phyloP scores from a whole-genome alignment of 2,113 vertebrate species.

The Dolichotis patagonum region DNA sequence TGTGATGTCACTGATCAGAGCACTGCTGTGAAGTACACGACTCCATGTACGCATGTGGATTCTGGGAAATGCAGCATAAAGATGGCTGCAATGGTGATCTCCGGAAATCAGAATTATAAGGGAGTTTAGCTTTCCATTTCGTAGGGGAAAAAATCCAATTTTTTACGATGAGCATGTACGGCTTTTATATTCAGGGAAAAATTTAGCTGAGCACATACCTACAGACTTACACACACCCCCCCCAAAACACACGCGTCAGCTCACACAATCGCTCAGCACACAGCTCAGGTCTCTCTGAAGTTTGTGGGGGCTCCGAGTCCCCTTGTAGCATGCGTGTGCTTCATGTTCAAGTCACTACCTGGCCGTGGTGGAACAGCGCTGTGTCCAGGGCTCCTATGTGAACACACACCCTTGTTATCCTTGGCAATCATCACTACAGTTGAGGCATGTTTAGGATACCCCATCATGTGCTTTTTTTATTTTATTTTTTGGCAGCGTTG shows the following conservation, averaged over 20 bases:
- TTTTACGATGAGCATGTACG: background rate
- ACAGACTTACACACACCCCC: background rate
- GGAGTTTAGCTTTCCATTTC: slow-evolving; percentile 24
- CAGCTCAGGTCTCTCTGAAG: background rate
- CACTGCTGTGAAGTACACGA: background rate
- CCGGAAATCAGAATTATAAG: background rate
- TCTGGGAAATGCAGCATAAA: background rate
- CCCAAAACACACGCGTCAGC: background rate
- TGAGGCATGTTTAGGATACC: background rate
- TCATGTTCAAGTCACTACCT: background rate
- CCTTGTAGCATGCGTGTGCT: background rate
- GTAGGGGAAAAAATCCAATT: background rate
- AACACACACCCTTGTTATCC: background rate
- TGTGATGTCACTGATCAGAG: background rate
- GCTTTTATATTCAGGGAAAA: background rate
- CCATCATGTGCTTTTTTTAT: background rate
- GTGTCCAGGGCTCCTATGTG: background rate
- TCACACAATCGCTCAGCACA: background rate
- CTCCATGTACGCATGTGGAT: background rate
- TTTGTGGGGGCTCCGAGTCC: background rate
- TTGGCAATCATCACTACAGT: background rate
- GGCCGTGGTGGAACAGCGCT: too few species aligned
- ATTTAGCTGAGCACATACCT: background rate
- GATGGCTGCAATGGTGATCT: background rate
- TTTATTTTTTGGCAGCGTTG: background rate